Conservation (phyloP, 2,113 vertebrate genomes). For the Bungarus multicinctus region DNA sequence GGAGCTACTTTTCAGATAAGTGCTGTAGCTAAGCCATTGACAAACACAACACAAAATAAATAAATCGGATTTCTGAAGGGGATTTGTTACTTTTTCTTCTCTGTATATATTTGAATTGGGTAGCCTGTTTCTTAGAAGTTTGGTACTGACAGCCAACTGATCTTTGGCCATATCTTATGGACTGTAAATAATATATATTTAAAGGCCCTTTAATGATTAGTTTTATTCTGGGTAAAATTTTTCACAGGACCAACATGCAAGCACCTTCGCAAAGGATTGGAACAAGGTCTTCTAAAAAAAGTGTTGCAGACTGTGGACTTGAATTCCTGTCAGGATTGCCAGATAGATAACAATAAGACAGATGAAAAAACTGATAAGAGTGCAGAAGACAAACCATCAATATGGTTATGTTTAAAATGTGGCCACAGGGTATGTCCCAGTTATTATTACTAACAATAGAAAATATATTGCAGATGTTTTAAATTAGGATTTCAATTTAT, state of each 20-base stretch:
- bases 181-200: not conserved
- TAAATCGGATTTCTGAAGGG: not conserved
- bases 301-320: conserved; percentile 71
- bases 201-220: not conserved
- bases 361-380: conserved; percentile 66
- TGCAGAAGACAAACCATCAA: conserved; percentile 55
- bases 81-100: not conserved
- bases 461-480: not conserved
- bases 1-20: not conserved
- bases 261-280: conserved; percentile 86
- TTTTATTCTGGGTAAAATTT: not conserved
- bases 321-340: conserved; percentile 86
- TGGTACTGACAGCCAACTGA: not conserved
- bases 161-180: not conserved
- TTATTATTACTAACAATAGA: conserved; percentile 13
- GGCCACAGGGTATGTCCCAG: conserved; percentile 82
- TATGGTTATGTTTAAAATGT: conserved; percentile 96
- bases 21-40: not conserved
- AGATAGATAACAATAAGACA: conserved; percentile 61
- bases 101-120: not conserved
- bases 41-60: not conserved
- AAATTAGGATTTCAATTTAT: not conserved
- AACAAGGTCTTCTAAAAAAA: conserved; percentile 83
- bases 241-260: conserved; percentile 77
- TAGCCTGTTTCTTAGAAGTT: not conserved